These are phyloP conservation scores for Azorinus chamasolen DNA, from an alignment of 2,888 invertebrate species.

Conservation along the genomic window DNA sequence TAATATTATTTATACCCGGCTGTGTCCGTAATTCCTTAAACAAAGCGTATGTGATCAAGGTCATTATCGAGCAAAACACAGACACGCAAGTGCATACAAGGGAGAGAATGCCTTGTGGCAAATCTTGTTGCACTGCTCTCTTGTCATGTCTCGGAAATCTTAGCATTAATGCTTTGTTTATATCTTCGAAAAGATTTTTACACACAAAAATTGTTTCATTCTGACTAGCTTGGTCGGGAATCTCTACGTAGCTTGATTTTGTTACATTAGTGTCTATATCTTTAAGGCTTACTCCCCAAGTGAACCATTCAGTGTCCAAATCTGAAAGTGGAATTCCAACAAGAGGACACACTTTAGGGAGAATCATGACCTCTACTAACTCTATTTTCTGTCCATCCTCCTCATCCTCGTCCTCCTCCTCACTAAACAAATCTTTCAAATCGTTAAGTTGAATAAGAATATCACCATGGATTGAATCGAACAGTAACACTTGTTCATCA, in stretches of 20 bases:
- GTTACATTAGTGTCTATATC: not conserved
- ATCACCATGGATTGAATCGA: too few species aligned
- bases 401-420: too few species aligned
- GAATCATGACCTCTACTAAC: too few species aligned
- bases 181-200: not conserved
- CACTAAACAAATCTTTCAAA: too few species aligned
- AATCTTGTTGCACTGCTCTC: not conserved
- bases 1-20: constrained; percentile 58
- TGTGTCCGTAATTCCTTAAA: constrained; percentile 48
- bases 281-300: too few species aligned
- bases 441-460: too few species aligned
- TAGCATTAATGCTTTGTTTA: not conserved
- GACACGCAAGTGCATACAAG: constrained; percentile 36
- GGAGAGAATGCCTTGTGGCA: constrained; percentile 41
- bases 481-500: too few species aligned
- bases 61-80: constrained; percentile 26
- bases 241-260: not conserved
- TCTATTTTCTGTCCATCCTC: too few species aligned
- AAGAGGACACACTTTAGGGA: too few species aligned
- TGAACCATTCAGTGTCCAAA: too few species aligned
- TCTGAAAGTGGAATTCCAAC: too few species aligned
- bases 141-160: not conserved
- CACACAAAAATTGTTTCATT: constrained; percentile 12
- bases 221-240: not conserved
- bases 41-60: constrained; percentile 37